phyloP scores from a whole-genome alignment of 2,888 invertebrate species.

The Drosophila imparisetae region DNA sequence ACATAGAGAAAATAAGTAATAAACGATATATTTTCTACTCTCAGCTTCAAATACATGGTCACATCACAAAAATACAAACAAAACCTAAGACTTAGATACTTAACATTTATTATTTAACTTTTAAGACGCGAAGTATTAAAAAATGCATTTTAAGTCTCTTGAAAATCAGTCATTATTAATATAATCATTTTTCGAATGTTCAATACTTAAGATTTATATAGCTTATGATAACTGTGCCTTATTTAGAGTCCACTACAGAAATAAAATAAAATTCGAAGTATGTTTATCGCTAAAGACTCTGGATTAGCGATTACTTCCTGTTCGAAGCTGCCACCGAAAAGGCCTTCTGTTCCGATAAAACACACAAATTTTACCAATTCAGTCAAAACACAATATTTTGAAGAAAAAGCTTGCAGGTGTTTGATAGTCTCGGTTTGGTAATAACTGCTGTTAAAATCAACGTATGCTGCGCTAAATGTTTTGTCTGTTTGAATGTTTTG shows the following conservation, averaged over 20 bases:
- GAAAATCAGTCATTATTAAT: neutral
- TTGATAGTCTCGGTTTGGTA: slow-evolving; percentile 4
- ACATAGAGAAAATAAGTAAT: neutral
- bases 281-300: no score
- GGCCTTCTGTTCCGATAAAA: neutral
- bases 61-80: neutral
- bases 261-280: no score
- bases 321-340: neutral
- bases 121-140: neutral
- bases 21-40: neutral
- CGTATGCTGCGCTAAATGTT: slow-evolving; percentile 12
- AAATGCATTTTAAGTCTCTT: neutral
- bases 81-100: neutral
- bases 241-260: no score
- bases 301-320: neutral
- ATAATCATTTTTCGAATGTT: neutral
- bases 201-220: neutral
- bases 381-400: neutral
- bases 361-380: neutral
- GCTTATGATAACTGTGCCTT: no score
- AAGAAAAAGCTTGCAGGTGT: neutral
- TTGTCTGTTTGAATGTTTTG: slow-evolving; percentile 18
- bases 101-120: neutral
- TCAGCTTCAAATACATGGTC: neutral
- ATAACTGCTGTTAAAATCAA: slow-evolving; percentile 9